phyloP scores from a whole-genome alignment of 2,113 vertebrate genomes.

The Trinectes maculatus region DNA sequence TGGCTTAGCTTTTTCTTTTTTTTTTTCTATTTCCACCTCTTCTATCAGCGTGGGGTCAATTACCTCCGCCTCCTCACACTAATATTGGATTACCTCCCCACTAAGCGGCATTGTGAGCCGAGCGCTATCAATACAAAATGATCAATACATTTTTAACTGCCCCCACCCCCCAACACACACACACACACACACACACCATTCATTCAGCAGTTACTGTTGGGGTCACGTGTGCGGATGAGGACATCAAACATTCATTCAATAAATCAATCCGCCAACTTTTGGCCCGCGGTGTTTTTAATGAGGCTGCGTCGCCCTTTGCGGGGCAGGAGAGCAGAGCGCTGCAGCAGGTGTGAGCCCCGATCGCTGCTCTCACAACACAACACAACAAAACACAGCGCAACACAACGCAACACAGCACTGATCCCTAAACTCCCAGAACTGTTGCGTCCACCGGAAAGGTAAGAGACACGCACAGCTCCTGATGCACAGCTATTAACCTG shows the following conservation, averaged over 20 bases:
- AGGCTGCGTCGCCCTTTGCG: slow-evolving; percentile 43
- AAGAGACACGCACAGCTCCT: slow-evolving; percentile 46
- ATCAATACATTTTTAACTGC: slow-evolving; percentile 60
- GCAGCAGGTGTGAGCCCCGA: slow-evolving; percentile 80
- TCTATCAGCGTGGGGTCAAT: slow-evolving; percentile 67
- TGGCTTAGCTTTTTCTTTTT: neutral
- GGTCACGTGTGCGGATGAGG: slow-evolving; percentile 59
- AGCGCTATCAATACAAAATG: slow-evolving; percentile 53
- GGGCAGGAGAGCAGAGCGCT: slow-evolving; percentile 21
- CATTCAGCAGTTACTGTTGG: slow-evolving; percentile 37
- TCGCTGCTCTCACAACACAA: too few relatives aligned
- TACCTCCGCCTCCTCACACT: slow-evolving; percentile 46
- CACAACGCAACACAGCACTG: too few relatives aligned
- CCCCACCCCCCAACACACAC: too few relatives aligned
- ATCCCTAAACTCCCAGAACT: slow-evolving; percentile 52
- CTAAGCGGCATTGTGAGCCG: slow-evolving; percentile 61
- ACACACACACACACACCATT: slow-evolving; percentile 17
- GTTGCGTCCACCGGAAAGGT: slow-evolving; percentile 64
- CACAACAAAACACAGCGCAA: too few relatives aligned
- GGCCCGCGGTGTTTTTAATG: slow-evolving; percentile 73
- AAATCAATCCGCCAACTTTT: slow-evolving; percentile 75
- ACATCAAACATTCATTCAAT: slow-evolving; percentile 74
- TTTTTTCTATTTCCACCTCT: slow-evolving; percentile 21
- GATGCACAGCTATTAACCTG: slow-evolving; percentile 10
- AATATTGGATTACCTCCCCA: slow-evolving; percentile 63